phyloP scores from a whole-genome alignment of 2,888 invertebrate species.

The Girardia tigrina region DNA sequence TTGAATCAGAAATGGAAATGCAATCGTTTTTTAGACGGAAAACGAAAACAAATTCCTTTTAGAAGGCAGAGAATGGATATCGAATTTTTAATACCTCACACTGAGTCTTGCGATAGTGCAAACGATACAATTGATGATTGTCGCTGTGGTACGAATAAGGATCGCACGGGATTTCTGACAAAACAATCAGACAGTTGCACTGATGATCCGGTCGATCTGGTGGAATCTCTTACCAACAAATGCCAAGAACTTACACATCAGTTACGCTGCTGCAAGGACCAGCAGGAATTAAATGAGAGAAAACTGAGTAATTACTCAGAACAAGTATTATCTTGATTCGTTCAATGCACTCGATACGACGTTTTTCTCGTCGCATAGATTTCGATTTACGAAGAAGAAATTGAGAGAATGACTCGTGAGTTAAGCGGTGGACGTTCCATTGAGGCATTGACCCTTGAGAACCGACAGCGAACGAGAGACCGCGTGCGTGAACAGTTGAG shows the following conservation, averaged over 20 bases:
- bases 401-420: conserved; percentile 47
- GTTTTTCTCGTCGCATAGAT: too few species aligned
- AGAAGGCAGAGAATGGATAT: conserved; percentile 50
- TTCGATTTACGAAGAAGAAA: conserved; percentile 48
- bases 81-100: conserved; percentile 41
- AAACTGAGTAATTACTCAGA: conserved; percentile 45
- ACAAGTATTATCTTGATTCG: conserved; percentile 42
- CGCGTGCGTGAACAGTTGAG: conserved; percentile 29
- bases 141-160: conserved; percentile 32
- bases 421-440: conserved; percentile 44
- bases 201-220: conserved; percentile 42
- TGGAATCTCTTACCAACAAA: not conserved
- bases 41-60: conserved; percentile 49
- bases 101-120: not conserved
- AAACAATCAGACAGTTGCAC: conserved; percentile 48
- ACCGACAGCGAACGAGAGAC: conserved; percentile 23
- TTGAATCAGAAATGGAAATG: too few species aligned
- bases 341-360: too few species aligned
- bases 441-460: conserved; percentile 34
- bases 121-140: not conserved
- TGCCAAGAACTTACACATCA: not conserved
- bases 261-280: conserved; percentile 39
- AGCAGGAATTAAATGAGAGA: conserved; percentile 43
- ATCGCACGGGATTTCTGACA: conserved; percentile 40
- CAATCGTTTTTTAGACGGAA: conserved; percentile 47